Conservation (phyloP, 1,140 invertebrate genomes). For the Nasonia giraulti region DNA sequence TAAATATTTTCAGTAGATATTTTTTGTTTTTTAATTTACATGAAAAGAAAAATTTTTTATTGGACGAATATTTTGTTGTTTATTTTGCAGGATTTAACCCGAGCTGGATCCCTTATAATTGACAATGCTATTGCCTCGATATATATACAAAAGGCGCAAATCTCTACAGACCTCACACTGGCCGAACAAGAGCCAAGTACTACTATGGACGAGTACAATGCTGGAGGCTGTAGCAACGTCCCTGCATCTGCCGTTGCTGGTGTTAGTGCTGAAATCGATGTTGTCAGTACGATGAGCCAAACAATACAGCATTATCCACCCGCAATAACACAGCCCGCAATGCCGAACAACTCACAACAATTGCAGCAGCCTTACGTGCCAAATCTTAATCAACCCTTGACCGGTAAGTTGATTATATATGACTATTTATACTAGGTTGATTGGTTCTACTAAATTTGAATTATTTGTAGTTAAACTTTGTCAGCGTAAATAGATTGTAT, state of each 20-base stretch:
- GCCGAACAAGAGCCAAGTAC: too few species aligned
- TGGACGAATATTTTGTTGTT: too few species aligned
- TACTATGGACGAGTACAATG: constrained; percentile 84
- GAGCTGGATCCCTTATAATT: too few species aligned
- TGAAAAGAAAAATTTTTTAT: too few species aligned
- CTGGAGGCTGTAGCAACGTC: constrained; percentile 76
- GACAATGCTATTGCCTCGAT: too few species aligned
- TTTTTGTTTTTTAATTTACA: too few species aligned
- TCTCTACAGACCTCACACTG: constrained; percentile 79
- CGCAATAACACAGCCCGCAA: constrained; percentile 63
- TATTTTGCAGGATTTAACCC: too few species aligned
- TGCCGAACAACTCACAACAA: constrained; percentile 66
- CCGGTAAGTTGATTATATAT: constrained; percentile 5
- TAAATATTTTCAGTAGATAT: too few species aligned
- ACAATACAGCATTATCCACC: constrained; percentile 89
- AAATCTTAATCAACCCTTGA: constrained; percentile 43
- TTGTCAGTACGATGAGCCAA: constrained; percentile 80
- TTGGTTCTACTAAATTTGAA: neutral
- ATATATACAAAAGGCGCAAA: constrained; percentile 58
- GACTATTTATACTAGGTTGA: neutral
- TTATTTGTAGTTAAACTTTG: too few species aligned
- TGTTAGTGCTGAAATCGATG: constrained; percentile 80
- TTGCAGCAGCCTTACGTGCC: constrained; percentile 68
- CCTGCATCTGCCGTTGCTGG: constrained; percentile 58
- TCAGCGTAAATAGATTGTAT: too few species aligned